phyloP scores from a whole-genome alignment of 2,888 invertebrate genomes.

The Peribatodes rhomboidaria region DNA sequence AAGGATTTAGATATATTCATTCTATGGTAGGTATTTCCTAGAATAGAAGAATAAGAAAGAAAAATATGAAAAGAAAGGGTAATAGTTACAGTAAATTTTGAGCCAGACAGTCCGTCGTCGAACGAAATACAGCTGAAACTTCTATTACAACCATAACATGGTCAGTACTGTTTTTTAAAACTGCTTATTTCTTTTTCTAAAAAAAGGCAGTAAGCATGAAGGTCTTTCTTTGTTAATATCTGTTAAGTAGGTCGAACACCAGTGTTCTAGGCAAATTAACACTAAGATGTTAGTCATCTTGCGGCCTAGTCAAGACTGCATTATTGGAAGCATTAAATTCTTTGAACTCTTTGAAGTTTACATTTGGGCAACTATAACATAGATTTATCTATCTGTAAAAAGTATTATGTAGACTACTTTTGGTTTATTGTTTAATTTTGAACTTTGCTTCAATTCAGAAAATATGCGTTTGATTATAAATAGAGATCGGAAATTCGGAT shows the following conservation, averaged over 20 bases:
- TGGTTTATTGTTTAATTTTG: too few species aligned
- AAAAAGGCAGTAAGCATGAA: slow-evolving; percentile 14
- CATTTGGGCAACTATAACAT: neutral
- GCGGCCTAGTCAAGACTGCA: neutral
- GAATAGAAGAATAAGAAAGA: neutral
- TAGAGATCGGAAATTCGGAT: too few species aligned
- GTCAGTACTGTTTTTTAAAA: slow-evolving; percentile 14
- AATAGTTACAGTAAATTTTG: neutral
- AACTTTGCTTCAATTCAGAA: too few species aligned
- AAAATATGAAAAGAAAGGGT: neutral
- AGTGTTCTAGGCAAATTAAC: slow-evolving; percentile 28
- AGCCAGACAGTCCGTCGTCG: neutral
- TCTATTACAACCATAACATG: slow-evolving; percentile 11
- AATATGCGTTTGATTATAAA: too few species aligned
- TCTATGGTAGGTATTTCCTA: slow-evolving; percentile 12
- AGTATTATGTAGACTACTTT: too few species aligned
- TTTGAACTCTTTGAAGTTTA: neutral
- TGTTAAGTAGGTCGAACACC: slow-evolving; percentile 17
- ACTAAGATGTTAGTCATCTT: slow-evolving; percentile 17
- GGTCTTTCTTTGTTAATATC: slow-evolving; percentile 11
- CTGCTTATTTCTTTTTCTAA: neutral
- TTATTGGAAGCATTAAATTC: neutral
- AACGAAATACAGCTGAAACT: slow-evolving; percentile 6
- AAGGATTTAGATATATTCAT: slow-evolving; percentile 8
- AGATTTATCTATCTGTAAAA: too few species aligned